Conservation (phyloP, 30 jellyfish, hydroid and myxozoan species). For the Aurelia aurita complex sp. Pacific region DNA sequence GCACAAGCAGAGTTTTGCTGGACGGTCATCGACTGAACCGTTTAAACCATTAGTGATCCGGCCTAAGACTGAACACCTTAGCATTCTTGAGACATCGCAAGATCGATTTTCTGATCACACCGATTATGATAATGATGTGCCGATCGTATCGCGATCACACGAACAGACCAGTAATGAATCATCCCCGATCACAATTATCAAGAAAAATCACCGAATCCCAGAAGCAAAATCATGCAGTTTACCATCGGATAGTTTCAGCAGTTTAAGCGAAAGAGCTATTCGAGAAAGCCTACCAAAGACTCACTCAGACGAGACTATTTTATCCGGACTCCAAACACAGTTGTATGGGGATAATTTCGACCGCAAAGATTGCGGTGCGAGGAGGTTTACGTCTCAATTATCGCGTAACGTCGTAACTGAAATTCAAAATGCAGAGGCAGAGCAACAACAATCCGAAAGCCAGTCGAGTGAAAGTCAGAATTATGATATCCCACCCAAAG, state of each 20-base stretch:
- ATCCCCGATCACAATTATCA: background rate
- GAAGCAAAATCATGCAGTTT: conserved; percentile 11
- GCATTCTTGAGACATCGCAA: no score
- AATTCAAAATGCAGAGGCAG: background rate
- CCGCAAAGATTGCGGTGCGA: no score
- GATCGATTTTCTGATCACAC: background rate
- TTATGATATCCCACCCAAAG: conserved; percentile 14
- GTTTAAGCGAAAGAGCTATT: conserved; percentile 5
- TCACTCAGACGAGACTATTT: background rate
- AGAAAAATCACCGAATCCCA: no score
- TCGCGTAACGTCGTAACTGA: background rate
- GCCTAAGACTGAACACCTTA: no score
- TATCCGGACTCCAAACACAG: background rate
- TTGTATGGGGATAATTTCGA: no score
- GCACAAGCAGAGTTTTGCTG: no score
- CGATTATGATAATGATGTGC: background rate
- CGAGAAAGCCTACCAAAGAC: conserved; percentile 6
- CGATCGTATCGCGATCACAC: background rate
- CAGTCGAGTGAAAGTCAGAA: no score
- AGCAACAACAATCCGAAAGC: background rate
- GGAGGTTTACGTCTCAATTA: background rate
- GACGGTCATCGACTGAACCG: no score
- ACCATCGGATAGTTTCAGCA: conserved; percentile 4
- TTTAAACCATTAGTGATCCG: no score
- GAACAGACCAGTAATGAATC: no score